A percentile compares a stretch with the other conserved stretches of the same genome.
Evolutionary conservation across 2,888 invertebrate genomes (phyloP).

Genomic region (Tetropium fuscum): DNA sequence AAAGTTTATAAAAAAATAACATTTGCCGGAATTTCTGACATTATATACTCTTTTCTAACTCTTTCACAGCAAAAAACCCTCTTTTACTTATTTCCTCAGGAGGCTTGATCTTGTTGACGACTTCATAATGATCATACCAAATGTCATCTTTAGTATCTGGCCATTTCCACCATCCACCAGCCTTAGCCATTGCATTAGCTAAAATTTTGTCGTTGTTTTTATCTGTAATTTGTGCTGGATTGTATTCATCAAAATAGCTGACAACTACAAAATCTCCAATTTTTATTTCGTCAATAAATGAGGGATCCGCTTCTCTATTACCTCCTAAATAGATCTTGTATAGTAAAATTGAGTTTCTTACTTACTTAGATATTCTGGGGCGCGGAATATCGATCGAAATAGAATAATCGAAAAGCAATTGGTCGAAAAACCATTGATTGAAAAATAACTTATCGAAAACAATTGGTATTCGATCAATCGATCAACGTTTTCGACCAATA

Average conservation of each 20-base stretch:
- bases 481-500: no score
- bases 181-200: not conserved
- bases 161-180: not conserved
- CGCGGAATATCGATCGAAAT: no score
- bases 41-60: no score
- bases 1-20: no score
- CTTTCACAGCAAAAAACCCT: not conserved
- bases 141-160: not conserved
- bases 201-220: not conserved
- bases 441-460: no score
- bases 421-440: no score
- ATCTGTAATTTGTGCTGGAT: not conserved
- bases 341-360: no score
- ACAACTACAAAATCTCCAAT: conserved; percentile 1
- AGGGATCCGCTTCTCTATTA: not conserved
- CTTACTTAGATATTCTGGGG: no score
- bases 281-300: not conserved
- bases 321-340: not conserved
- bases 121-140: not conserved
- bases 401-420: no score
- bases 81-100: not conserved
- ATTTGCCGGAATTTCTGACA: no score
- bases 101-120: not conserved
- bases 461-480: no score
- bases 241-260: not conserved